Conservation (phyloP, 1,140 invertebrate genomes). For the Drosophila rhopaloa region DNA sequence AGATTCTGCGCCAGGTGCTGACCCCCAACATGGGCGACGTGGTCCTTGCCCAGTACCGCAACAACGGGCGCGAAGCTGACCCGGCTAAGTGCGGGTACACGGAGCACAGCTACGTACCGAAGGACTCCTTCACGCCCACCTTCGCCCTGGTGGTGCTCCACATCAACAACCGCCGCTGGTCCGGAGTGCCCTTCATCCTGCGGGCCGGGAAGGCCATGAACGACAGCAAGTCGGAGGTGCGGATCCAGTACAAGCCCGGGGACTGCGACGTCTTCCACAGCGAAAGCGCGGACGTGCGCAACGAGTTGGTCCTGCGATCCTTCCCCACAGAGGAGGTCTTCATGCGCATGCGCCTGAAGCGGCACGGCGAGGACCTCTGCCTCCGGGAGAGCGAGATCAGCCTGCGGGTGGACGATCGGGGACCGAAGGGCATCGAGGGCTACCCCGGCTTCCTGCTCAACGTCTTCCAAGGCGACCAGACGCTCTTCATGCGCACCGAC, state of each 20-base stretch:
- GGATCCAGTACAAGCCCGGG: constrained; percentile 61
- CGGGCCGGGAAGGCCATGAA: constrained; percentile 64
- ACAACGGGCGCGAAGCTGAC: constrained; percentile 55
- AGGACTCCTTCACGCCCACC: constrained; percentile 61
- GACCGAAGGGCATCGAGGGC: background rate
- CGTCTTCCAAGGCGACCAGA: constrained; percentile 55
- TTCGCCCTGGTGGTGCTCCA: constrained; percentile 52
- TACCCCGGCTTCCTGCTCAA: constrained; percentile 40
- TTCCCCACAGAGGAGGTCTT: constrained; percentile 55
- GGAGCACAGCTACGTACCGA: constrained; percentile 62
- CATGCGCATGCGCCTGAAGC: constrained; percentile 63
- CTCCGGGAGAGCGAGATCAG: constrained; percentile 49
- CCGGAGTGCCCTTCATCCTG: constrained; percentile 65
- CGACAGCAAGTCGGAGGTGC: constrained; percentile 60
- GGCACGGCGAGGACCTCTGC: constrained; percentile 39
- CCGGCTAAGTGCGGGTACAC: constrained; percentile 58
- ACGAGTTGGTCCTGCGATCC: constrained; percentile 59
- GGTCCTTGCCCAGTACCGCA: constrained; percentile 59
- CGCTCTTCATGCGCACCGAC: constrained; percentile 67
- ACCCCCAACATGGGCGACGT: constrained; percentile 52
- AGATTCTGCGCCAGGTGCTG: constrained; percentile 43
- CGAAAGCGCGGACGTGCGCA: constrained; percentile 18
- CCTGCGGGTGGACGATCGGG: constrained; percentile 27
- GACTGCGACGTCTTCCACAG: constrained; percentile 31
- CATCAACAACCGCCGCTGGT: constrained; percentile 57